These are phyloP conservation scores for Meganola albula DNA, from an alignment of 2,888 invertebrate genomes.

Conservation along the genomic window DNA sequence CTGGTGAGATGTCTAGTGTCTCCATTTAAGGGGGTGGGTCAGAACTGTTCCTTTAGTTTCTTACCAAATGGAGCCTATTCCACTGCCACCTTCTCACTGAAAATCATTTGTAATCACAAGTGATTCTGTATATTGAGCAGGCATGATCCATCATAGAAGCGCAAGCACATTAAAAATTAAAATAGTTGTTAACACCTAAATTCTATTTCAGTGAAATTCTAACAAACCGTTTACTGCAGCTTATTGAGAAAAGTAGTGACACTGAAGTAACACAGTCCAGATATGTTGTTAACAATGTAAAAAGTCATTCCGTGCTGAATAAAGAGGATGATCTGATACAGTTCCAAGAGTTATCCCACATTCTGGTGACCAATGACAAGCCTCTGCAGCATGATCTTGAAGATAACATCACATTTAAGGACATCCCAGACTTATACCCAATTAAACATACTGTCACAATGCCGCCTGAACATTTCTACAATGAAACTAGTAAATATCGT, in stretches of 20 bases:
- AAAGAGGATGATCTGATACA: slow-evolving; percentile 80
- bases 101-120: no score
- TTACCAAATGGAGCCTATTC: no score
- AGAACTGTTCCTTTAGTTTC: no score
- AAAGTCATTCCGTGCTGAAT: slow-evolving; percentile 76
- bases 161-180: no score
- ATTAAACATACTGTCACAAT: slow-evolving; percentile 84
- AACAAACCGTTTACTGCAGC: slow-evolving; percentile 80
- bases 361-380: slow-evolving; percentile 80
- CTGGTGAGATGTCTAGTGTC: no score
- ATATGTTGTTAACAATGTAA: slow-evolving; percentile 78
- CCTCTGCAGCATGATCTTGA: slow-evolving; percentile 77
- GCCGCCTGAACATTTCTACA: slow-evolving; percentile 80
- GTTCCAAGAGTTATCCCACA: slow-evolving; percentile 81
- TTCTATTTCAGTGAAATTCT: slow-evolving; percentile 81
- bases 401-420: slow-evolving; percentile 66
- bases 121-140: no score
- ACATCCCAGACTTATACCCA: slow-evolving; percentile 86
- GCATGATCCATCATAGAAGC: no score
- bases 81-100: no score
- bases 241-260: slow-evolving; percentile 82
- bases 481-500: slow-evolving; percentile 82
- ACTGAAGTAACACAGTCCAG: slow-evolving; percentile 72
- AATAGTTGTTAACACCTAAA: background rate
- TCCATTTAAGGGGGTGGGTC: no score